Conservation (phyloP, 2,888 invertebrate species). For the Ephialtes manifestator region DNA sequence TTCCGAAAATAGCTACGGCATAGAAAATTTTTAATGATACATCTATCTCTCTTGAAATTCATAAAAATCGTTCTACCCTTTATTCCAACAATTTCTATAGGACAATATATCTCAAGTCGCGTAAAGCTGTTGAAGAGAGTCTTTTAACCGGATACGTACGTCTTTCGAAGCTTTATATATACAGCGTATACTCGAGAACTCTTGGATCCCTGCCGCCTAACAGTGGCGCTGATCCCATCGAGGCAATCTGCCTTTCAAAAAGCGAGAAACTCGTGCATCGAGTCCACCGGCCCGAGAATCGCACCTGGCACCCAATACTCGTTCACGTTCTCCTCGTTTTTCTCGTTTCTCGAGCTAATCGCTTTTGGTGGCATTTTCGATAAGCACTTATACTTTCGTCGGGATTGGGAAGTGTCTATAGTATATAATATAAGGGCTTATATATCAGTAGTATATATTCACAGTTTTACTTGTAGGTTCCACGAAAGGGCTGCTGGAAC, state of each 20-base stretch:
- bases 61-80: constrained; percentile 23
- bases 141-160: constrained; percentile 15
- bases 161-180: constrained; percentile 1
- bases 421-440: background rate
- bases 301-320: constrained; percentile 76
- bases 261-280: constrained; percentile 50
- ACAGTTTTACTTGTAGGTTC: constrained; percentile 42
- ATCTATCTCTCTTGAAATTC: background rate
- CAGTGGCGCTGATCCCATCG: constrained; percentile 30
- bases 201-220: constrained; percentile 8
- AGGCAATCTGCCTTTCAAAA: constrained; percentile 34
- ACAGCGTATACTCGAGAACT: background rate
- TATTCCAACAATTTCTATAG: background rate
- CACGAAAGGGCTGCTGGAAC: constrained; percentile 71
- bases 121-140: constrained; percentile 12
- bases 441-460: background rate
- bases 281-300: constrained; percentile 49
- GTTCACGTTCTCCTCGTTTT: constrained; percentile 13
- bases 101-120: constrained; percentile 10
- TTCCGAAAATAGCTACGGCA: background rate
- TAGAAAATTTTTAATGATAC: background rate
- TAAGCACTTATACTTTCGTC: constrained; percentile 70
- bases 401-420: constrained; percentile 8
- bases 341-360: constrained; percentile 69
- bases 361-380: constrained; percentile 73